Percentiles rank a stretch among this genome's conserved stretches.
Conservation (phyloP, 1,140 invertebrate species). For the Lordiphosa collinella region DNA sequence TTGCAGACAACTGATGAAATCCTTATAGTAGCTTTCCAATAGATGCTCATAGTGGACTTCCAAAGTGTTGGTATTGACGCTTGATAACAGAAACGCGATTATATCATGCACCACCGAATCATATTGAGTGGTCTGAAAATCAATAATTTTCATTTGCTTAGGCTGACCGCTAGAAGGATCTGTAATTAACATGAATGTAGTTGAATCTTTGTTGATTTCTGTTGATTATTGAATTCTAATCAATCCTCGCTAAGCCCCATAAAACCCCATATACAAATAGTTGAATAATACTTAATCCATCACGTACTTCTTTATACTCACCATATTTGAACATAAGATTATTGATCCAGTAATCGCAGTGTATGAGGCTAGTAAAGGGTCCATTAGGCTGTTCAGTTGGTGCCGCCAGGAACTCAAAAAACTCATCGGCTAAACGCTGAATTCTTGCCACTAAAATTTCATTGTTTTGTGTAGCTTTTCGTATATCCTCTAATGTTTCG, state of each 20-base stretch:
- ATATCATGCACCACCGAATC: constrained; percentile 82
- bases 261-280: too few species aligned
- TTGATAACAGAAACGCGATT: constrained; percentile 82
- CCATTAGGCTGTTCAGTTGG: constrained; percentile 26
- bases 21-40: constrained; percentile 81
- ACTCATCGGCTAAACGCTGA: constrained; percentile 30
- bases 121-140: constrained; percentile 83
- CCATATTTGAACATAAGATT: constrained; percentile 82
- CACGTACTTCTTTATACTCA: constrained; percentile 11
- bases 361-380: constrained; percentile 81
- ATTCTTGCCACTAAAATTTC: constrained; percentile 18
- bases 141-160: constrained; percentile 82
- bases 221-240: too few species aligned
- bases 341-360: constrained; percentile 84
- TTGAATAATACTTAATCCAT: neutral
- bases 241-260: too few species aligned
- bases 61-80: constrained; percentile 78
- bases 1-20: constrained; percentile 72
- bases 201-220: too few species aligned
- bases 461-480: constrained; percentile 40
- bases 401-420: constrained; percentile 40
- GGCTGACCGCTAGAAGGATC: constrained; percentile 55
- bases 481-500: constrained; percentile 47
- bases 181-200: constrained; percentile 6
- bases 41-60: constrained; percentile 80